Conservation (phyloP, 2,113 vertebrate genomes). For the Aphyosemion australe region DNA sequence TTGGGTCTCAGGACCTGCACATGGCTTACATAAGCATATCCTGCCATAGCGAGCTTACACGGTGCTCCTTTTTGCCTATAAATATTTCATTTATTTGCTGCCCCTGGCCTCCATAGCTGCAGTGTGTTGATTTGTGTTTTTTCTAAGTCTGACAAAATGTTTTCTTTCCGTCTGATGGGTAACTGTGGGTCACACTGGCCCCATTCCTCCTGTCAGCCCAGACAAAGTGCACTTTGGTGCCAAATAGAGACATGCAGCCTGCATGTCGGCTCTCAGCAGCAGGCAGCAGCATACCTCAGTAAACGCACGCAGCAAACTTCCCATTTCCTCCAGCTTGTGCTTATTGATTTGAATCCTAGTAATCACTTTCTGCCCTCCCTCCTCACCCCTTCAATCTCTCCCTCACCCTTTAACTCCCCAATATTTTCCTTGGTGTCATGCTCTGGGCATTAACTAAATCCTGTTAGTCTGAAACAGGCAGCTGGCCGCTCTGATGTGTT, state of each 20-base stretch:
- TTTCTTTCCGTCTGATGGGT: slow-evolving; percentile 65
- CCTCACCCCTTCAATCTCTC: too few species aligned
- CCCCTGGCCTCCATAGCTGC: slow-evolving; percentile 6
- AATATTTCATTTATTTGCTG: background rate
- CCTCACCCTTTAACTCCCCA: slow-evolving; percentile 13
- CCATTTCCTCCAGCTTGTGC: slow-evolving; percentile 66
- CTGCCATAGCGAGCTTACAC: too few species aligned
- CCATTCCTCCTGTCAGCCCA: slow-evolving; percentile 52
- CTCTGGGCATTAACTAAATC: slow-evolving; percentile 71
- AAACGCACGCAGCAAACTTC: slow-evolving; percentile 62
- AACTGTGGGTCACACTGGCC: slow-evolving; percentile 55
- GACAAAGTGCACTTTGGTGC: slow-evolving; percentile 74
- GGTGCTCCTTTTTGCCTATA: too few species aligned
- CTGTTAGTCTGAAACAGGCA: slow-evolving; percentile 62
- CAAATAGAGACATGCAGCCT: slow-evolving; percentile 72
- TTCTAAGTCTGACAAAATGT: slow-evolving; percentile 64
- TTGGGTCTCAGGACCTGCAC: background rate
- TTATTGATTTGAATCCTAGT: slow-evolving; percentile 71
- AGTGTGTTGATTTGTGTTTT: slow-evolving; percentile 48
- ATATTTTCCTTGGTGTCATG: slow-evolving; percentile 70
- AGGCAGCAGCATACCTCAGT: slow-evolving; percentile 71
- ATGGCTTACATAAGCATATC: background rate
- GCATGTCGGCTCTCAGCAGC: slow-evolving; percentile 54
- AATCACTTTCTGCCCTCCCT: slow-evolving; percentile 57
- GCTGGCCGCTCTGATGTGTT: slow-evolving; percentile 48